Evolutionary conservation across 2,113 vertebrate genomes (phyloP).

Genomic region (Phocoena sinus): DNA sequence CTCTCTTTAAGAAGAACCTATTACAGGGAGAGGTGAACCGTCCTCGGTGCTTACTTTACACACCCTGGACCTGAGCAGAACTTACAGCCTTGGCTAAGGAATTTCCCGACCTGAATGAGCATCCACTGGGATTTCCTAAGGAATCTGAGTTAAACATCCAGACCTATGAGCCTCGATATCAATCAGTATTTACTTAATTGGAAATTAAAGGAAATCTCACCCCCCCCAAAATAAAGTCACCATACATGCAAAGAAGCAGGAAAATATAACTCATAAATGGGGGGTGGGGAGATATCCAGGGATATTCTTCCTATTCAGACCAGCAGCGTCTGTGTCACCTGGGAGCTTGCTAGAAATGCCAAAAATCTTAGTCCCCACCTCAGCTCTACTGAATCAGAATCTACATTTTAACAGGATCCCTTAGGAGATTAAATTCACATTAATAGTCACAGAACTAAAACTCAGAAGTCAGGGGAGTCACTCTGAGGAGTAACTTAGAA

Average conservation of each 20-base stretch:
- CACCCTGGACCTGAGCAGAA: no score
- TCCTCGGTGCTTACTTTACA: no score
- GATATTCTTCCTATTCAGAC: not conserved
- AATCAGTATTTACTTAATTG: no score
- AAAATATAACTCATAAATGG: not conserved
- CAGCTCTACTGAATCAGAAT: not conserved
- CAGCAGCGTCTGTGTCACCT: not conserved
- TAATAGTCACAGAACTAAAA: not conserved
- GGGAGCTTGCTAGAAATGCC: not conserved
- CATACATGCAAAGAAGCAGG: not conserved
- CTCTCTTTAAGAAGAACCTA: no score
- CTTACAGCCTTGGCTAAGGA: no score
- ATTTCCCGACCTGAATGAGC: no score
- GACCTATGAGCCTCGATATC: no score
- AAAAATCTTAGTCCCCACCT: not conserved
- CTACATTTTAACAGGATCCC: not conserved
- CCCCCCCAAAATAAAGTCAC: no score
- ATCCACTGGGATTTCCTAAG: no score
- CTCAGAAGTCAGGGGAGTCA: not conserved
- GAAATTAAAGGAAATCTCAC: no score
- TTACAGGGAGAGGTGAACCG: no score
- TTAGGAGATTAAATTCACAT: not conserved
- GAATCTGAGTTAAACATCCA: no score
- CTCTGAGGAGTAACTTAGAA: not conserved
- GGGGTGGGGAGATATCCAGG: not conserved